These are phyloP conservation scores for Lordiphosa collinella DNA, from an alignment of 1,140 invertebrate species.

Conservation along the genomic window DNA sequence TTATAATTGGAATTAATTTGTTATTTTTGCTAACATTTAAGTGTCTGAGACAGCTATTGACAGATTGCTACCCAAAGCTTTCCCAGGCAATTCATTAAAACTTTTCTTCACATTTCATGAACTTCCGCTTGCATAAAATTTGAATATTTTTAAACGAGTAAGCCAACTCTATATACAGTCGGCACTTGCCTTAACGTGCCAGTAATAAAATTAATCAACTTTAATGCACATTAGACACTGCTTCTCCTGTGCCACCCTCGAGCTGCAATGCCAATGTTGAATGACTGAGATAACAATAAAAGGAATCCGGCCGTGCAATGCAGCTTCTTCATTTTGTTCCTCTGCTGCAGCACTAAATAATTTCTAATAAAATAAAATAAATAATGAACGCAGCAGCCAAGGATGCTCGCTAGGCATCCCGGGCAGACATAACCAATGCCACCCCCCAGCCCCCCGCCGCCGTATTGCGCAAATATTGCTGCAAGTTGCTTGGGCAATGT, in stretches of 20 bases:
- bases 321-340: conserved; percentile 1
- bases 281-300: conserved; percentile 74
- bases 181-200: no score
- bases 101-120: no score
- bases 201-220: conserved; percentile 75
- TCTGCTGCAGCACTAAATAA: conserved; percentile 65
- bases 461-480: conserved; percentile 77
- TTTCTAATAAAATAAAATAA: conserved; percentile 79
- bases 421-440: neutral
- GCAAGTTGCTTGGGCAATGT: conserved; percentile 75
- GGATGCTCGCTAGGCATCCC: conserved; percentile 18
- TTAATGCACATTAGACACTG: conserved; percentile 55
- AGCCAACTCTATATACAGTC: no score
- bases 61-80: no score
- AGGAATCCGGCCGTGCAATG: conserved; percentile 55
- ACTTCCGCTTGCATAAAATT: no score
- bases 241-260: neutral
- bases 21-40: no score
- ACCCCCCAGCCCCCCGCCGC: conserved; percentile 13
- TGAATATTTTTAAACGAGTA: no score
- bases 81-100: no score
- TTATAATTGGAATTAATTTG: no score
- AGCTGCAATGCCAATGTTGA: conserved; percentile 42
- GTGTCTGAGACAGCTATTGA: no score
- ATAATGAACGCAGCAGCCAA: conserved; percentile 67